Percentiles rank a stretch among this genome's conserved stretches.
Evolutionary conservation across 2,888 invertebrate species (phyloP).

Genomic region (Antheraea assamensis): DNA sequence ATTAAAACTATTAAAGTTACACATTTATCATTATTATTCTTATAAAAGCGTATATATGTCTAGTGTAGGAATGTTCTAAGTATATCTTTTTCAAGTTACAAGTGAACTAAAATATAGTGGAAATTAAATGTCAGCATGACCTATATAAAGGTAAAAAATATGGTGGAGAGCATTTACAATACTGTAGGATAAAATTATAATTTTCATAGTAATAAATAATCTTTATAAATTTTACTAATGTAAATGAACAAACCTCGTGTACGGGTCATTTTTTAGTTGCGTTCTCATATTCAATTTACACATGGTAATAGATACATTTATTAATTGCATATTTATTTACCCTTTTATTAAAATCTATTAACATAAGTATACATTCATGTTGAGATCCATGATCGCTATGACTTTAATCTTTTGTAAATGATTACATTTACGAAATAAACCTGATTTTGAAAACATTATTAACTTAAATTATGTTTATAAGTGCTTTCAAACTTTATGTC

Average conservation of each 20-base stretch:
- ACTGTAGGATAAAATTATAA: background rate
- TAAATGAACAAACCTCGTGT: background rate
- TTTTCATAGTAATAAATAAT: background rate
- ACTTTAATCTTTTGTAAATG: conserved; percentile 6
- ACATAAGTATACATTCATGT: background rate
- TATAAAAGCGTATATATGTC: background rate
- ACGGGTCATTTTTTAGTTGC: background rate
- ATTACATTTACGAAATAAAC: conserved; percentile 12
- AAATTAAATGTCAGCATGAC: background rate
- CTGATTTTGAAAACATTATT: conserved; percentile 7
- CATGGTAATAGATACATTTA: background rate
- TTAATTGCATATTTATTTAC: background rate
- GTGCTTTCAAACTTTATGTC: conserved; percentile 59
- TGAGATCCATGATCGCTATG: conserved; percentile 23
- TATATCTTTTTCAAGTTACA: conserved; percentile 12
- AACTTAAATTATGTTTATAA: conserved; percentile 14
- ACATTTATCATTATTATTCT: conserved; percentile 21
- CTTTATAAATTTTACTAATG: background rate
- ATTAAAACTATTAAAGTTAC: background rate
- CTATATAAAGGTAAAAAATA: background rate
- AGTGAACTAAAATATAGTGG: background rate
- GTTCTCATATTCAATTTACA: background rate
- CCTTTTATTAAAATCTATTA: background rate
- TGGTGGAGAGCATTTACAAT: background rate
- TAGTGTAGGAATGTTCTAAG: background rate